Percentiles rank a stretch among this genome's conserved stretches.
phyloP scores from a whole-genome alignment of 2,888 invertebrate species.

The Drosophila parthenogenetica region DNA sequence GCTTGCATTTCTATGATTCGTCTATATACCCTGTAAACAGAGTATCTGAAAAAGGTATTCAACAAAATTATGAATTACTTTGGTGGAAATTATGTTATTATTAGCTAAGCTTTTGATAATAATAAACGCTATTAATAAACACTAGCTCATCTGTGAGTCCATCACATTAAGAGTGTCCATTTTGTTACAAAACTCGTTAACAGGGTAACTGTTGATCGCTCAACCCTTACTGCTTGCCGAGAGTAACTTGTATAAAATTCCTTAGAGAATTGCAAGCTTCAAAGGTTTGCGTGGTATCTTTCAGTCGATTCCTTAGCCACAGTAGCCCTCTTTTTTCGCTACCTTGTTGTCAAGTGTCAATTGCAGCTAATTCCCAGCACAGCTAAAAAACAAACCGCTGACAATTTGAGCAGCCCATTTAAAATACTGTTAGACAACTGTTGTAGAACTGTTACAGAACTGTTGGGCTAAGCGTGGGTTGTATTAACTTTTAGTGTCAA shows the following conservation, averaged over 20 bases:
- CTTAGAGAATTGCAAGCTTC: not conserved
- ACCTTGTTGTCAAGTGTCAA: conserved; percentile 9
- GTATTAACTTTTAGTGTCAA: conserved; percentile 17
- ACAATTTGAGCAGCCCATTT: conserved; percentile 15
- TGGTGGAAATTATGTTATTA: not conserved
- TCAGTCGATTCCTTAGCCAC: conserved; percentile 2
- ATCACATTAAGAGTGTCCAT: too few species aligned
- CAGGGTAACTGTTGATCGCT: not conserved
- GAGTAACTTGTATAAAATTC: not conserved
- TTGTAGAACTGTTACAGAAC: not conserved
- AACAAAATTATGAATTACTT: not conserved
- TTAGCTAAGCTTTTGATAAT: not conserved
- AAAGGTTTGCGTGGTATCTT: conserved; percentile 7
- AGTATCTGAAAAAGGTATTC: not conserved
- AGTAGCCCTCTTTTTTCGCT: not conserved
- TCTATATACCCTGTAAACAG: conserved; percentile 6
- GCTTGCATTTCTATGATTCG: conserved; percentile 54
- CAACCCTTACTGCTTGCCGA: too few species aligned
- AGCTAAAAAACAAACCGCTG: not conserved
- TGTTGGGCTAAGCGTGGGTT: conserved; percentile 8
- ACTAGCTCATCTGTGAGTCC: too few species aligned
- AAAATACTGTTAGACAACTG: conserved; percentile 1
- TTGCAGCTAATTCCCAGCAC: not conserved
- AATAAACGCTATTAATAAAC: too few species aligned
- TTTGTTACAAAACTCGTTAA: not conserved